These are phyloP conservation scores for Pocillopora verrucosa DNA, from an alignment of 64 coral and sea anemone genomes.

Conservation along the genomic window DNA sequence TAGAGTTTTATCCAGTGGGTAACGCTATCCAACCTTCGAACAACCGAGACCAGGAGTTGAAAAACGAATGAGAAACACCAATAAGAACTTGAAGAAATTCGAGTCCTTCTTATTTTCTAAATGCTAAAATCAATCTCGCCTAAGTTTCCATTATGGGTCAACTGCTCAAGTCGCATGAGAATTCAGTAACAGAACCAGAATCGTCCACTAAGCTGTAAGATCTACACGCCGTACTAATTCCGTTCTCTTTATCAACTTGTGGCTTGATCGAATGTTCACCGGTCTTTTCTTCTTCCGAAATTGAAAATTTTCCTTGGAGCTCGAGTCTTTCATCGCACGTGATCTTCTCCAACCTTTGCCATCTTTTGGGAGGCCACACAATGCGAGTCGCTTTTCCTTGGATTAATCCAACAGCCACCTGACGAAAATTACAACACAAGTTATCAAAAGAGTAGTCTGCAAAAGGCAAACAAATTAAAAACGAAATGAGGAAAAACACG, in stretches of 20 bases:
- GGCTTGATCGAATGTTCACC: neutral
- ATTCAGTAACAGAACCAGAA: conserved; percentile 1
- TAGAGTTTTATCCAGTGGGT: no score
- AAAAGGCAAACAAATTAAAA: no score
- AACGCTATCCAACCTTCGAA: no score
- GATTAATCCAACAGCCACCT: conserved; percentile 89
- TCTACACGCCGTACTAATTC: neutral
- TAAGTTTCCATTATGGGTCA: neutral
- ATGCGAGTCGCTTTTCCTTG: conserved; percentile 86
- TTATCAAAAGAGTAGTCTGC: no score
- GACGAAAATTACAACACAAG: neutral
- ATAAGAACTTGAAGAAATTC: no score
- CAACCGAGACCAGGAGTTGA: no score
- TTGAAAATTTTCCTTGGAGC: neutral
- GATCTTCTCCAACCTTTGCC: conserved; percentile 60
- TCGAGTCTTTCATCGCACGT: conserved; percentile 32
- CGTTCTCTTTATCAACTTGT: neutral
- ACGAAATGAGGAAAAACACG: neutral
- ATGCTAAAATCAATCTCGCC: no score
- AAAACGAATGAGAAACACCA: no score
- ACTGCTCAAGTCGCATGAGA: neutral
- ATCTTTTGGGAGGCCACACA: conserved; percentile 81
- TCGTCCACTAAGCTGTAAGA: neutral
- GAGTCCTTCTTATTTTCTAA: no score
- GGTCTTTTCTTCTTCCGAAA: neutral